Evolutionary conservation across 2,113 vertebrate species (phyloP), one percentile per base, ranked within the genome.

Genomic region (Cyprinodon tularosa): DNA sequence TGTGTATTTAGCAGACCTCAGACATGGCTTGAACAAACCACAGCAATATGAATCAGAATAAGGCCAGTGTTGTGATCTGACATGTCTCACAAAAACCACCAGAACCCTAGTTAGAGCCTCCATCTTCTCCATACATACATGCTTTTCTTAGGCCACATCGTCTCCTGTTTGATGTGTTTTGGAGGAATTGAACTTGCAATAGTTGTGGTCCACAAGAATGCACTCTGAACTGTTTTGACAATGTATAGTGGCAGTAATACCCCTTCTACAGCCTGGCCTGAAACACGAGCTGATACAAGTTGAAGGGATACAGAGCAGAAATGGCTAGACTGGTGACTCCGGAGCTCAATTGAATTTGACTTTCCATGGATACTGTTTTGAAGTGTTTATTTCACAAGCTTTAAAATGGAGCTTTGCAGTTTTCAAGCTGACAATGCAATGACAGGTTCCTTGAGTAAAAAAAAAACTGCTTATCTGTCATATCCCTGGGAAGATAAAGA

Each of bases 171-270:
- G 42, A 84, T 87, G 84, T 79, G 84, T 88, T 71, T 82, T 76
- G 48, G 60, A 66, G 68, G 68, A 82, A 50, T 81, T 74, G 67
- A 64, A 17, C 42, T 62, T 77, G 64, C 76, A 82, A 85, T 76
- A 88, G 80, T 37, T 79, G 60, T 6, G 12, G 60, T 82, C 90
- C 85, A 83, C 89, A 90, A 77, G 77, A 86, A 70, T 81, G 60
- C 48, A 59, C 65, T 85, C 86, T 47, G 66, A 48, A 15, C 68
- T 77, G 60, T 66, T 80, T 74, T 60, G 68, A 61, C 78, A 82
- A 88, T 88, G 47, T 59, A 81, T 85, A 83, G 82, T 85, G 85
- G 87, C 87, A 89, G 88, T 70, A 37, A 67, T 70, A 80, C 13
- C 76, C 62, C 22, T 44, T 64, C 77, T 61, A 70, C 37, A 84